Evolutionary conservation across 2,113 vertebrate species (phyloP).

Genomic region (Phalacrocorax aristotelis): DNA sequence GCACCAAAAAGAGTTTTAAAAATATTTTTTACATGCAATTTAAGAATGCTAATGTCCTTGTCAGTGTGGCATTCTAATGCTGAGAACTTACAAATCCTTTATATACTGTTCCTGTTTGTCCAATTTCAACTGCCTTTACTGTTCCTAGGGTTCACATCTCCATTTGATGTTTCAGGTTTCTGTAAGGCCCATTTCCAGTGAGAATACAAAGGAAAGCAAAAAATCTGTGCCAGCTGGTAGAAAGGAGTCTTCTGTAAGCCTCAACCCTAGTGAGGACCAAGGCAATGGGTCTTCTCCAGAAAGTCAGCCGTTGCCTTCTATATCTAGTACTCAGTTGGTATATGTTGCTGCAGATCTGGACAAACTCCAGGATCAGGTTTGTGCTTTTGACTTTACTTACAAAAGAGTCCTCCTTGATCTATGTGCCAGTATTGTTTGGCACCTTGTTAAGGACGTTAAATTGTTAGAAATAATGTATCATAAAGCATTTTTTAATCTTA

Average conservation of each 20-base stretch:
- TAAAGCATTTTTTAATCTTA: background rate
- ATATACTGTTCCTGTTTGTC: background rate
- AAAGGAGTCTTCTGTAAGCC: conserved; percentile 80
- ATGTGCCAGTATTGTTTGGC: background rate
- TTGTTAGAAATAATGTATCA: background rate
- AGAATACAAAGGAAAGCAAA: conserved; percentile 78
- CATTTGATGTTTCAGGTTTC: conserved; percentile 74
- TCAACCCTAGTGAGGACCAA: conserved; percentile 79
- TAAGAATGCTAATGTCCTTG: background rate
- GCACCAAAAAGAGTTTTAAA: background rate
- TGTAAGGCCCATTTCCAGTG: conserved; percentile 74
- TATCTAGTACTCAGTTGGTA: conserved; percentile 86
- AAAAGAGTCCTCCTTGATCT: background rate
- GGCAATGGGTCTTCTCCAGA: conserved; percentile 73
- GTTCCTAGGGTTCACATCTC: background rate
- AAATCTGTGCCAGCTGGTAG: conserved; percentile 68
- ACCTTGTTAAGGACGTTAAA: background rate
- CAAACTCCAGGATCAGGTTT: conserved; percentile 86
- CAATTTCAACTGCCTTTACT: background rate
- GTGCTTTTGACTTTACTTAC: background rate
- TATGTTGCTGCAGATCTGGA: conserved; percentile 86
- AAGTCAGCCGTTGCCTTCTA: conserved; percentile 23
- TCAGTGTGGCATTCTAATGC: background rate
- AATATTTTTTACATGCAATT: background rate
- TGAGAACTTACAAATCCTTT: background rate